Percentiles rank a stretch among this genome's conserved stretches.
These are phyloP conservation scores for Etia nguti DNA, from an alignment of 2,113 vertebrate species.

Conservation along the genomic window DNA sequence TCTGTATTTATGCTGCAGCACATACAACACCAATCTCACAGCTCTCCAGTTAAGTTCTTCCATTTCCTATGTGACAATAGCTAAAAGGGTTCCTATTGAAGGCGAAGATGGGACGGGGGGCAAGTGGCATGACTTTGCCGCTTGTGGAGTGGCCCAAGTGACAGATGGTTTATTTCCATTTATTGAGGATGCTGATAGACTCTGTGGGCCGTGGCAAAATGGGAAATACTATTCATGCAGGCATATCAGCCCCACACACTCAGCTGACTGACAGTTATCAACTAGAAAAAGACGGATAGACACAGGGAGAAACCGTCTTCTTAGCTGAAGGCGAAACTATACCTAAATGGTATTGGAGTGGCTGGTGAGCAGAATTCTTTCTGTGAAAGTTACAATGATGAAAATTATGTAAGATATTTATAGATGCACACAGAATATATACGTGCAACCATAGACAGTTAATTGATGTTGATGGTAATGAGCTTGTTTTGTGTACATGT, in stretches of 20 bases:
- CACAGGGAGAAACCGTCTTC: background rate
- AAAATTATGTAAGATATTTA: constrained; percentile 6
- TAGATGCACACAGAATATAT: constrained; percentile 10
- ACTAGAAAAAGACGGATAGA: constrained; percentile 14
- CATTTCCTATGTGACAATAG: constrained; percentile 51
- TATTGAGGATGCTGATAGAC: constrained; percentile 36
- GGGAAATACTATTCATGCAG: constrained; percentile 42
- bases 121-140: constrained; percentile 5
- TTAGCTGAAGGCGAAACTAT: constrained; percentile 20
- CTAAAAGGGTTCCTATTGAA: constrained; percentile 54
- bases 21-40: constrained; percentile 23
- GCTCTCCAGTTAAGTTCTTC: constrained; percentile 52
- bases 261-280: constrained; percentile 32
- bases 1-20: constrained; percentile 6
- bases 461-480: background rate
- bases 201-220: constrained; percentile 8
- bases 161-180: constrained; percentile 53
- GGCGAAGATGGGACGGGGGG: constrained; percentile 26
- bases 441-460: background rate
- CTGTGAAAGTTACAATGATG: background rate
- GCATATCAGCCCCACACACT: constrained; percentile 49
- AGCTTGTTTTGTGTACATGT: constrained; percentile 1
- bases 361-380: background rate
- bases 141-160: constrained; percentile 11
- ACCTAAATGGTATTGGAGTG: background rate